Base-by-base conservation (phyloP, 2,797 vertebrate species). In the Coendou prehensilis region DNA sequence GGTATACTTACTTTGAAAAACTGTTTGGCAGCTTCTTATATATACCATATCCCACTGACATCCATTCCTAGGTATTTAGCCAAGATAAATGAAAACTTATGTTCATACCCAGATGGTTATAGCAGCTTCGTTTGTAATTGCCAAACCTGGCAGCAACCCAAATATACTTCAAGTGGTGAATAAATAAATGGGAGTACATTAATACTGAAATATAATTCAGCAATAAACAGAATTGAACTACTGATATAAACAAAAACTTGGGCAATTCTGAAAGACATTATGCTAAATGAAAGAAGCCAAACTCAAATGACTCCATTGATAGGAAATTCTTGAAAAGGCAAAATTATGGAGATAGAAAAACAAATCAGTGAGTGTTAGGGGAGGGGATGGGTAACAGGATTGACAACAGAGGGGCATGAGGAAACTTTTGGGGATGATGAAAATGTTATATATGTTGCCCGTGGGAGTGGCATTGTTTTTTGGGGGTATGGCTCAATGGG, bases 301-400 rank as follows among this genome's bases (percentile, higher is more conserved):
- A 80, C 33, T 87, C 85, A 90, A 84, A 88, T 57, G 63, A 94
- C 64, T 79, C 37, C 23, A 83, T 22, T 95, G 75, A 89, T 30
- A 91, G 63, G 22, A 94, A 91, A 94, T 94, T 87, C 57, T 84
- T 41, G 83, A 83, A 82, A 94, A 89, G n/a, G 26, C 33, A 90
- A 94, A 96, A 96, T 73, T 92, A 69, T 78, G 26, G 22, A 28
- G 45, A 52, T 17, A 95, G 69, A 63, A 78, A 94, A 91, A 56
- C 13, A 73, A 28, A 90, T 95, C 22, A 75, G 30, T 81, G 37
- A 9, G 6, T 80, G 37, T n/a, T 56, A 33, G 17, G 28, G 45
- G 47, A 73, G 61, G 73, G 26, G 41, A 61, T 83, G 28, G 18
- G 23, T 28, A 28, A 67, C n/a, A 88, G 11, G 33, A 81, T 18